phyloP scores from a whole-genome alignment of 2,113 vertebrate species.

The Collichthys lucidus region DNA sequence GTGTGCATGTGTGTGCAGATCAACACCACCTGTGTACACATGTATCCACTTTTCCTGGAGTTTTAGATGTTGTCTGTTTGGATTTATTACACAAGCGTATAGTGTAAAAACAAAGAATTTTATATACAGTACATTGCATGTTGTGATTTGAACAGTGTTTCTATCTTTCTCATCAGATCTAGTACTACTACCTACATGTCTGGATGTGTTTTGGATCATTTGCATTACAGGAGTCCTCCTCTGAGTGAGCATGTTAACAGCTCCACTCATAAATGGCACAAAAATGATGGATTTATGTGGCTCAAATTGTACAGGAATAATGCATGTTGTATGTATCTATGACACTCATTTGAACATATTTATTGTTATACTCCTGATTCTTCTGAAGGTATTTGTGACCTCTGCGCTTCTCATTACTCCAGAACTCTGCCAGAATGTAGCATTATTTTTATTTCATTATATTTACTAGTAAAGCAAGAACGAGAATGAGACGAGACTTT shows the following conservation, averaged over 20 bases:
- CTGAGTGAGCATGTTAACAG: not conserved
- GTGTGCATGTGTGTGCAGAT: conserved; percentile 19
- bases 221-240: not conserved
- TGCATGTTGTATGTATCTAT: not conserved
- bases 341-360: not conserved
- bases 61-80: conserved; percentile 20
- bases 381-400: not conserved
- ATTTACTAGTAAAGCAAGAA: not conserved
- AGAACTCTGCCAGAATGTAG: not conserved
- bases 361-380: not conserved
- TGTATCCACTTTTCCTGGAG: conserved; percentile 12
- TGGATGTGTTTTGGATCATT: not conserved
- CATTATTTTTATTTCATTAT: too few species aligned
- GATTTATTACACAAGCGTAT: conserved; percentile 19
- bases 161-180: not conserved
- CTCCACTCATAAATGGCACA: not conserved
- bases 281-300: not conserved
- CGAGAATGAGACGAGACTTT: not conserved
- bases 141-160: conserved; percentile 2
- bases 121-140: not conserved
- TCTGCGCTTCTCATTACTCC: not conserved
- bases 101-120: conserved; percentile 3
- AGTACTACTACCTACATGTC: too few species aligned
- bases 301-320: too few species aligned
- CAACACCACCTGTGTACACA: conserved; percentile 54